Percentiles rank a stretch among this genome's conserved stretches.
These are phyloP conservation scores for Hippocampus zosterae DNA, from an alignment of 2,113 vertebrate species.

Conservation along the genomic window DNA sequence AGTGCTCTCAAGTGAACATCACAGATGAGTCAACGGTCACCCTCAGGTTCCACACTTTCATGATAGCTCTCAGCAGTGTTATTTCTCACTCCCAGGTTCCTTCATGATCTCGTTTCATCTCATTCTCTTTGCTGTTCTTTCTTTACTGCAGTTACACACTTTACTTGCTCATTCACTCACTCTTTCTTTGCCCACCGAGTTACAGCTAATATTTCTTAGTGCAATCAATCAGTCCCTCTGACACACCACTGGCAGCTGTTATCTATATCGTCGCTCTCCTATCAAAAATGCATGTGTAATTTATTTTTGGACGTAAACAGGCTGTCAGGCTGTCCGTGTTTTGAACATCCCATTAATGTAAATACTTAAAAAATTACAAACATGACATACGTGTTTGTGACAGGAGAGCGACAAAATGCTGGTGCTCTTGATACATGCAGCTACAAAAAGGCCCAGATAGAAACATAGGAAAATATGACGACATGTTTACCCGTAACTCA, in stretches of 20 bases:
- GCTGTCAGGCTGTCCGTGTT: too few species aligned
- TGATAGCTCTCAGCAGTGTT: conserved; percentile 35
- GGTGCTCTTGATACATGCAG: conserved; percentile 38
- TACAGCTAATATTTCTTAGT: conserved; percentile 51
- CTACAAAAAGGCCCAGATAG: conserved; percentile 23
- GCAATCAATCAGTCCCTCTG: conserved; percentile 52
- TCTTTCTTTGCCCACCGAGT: conserved; percentile 46
- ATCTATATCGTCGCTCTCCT: conserved; percentile 29
- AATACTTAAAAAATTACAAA: too few species aligned
- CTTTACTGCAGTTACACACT: conserved; percentile 22
- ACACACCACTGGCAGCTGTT: conserved; percentile 43
- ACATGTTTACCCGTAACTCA: conserved; percentile 32
- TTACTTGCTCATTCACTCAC: conserved; percentile 15
- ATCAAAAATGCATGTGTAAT: too few species aligned
- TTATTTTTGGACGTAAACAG: too few species aligned
- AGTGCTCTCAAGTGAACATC: conserved; percentile 46
- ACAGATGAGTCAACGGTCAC: conserved; percentile 57
- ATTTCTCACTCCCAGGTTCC: conserved; percentile 20
- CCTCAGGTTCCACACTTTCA: conserved; percentile 40
- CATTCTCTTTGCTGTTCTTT: conserved; percentile 21
- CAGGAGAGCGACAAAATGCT: conserved; percentile 5
- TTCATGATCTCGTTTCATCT: conserved; percentile 46
- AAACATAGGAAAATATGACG: conserved; percentile 23
- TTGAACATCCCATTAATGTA: too few species aligned
- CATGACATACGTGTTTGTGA: too few species aligned